Evolutionary conservation across 37 sponge, comb jelly and placozoan species (phyloP).

Genomic region (Aplysina aerophoba): DNA sequence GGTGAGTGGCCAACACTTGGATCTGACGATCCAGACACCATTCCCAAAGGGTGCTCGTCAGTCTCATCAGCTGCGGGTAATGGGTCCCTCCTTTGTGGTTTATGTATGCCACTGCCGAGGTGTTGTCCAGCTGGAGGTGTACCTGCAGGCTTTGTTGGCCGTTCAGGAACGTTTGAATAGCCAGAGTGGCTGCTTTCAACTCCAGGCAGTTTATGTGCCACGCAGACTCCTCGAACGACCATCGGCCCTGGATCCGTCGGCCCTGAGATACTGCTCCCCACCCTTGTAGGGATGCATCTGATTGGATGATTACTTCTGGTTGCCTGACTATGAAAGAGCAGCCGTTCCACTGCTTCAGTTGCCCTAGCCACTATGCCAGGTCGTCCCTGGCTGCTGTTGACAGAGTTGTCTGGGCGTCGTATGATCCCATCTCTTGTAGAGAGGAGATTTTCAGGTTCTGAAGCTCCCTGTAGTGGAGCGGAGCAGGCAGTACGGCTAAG

Average conservation of each 20-base stretch:
- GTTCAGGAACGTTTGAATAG: neutral
- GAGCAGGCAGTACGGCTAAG: conserved; percentile 10
- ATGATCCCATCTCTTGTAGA: neutral
- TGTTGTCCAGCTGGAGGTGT: conserved; percentile 4
- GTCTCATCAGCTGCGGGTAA: too few species aligned
- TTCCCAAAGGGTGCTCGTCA: too few species aligned
- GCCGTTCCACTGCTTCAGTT: conserved; percentile 28
- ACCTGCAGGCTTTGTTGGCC: neutral
- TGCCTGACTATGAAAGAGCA: neutral
- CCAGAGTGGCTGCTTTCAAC: conserved; percentile 17
- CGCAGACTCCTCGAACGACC: conserved; percentile 15
- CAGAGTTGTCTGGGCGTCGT: neutral
- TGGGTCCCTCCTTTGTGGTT: conserved; percentile 31
- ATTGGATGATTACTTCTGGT: neutral
- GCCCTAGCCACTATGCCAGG: neutral
- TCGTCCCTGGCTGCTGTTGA: neutral
- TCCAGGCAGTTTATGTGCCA: conserved; percentile 36
- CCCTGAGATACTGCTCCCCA: conserved; percentile 31
- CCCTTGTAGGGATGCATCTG: conserved; percentile 14
- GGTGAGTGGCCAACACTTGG: too few species aligned
- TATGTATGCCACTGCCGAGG: conserved; percentile 9
- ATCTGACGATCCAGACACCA: too few species aligned
- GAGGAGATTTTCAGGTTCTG: neutral
- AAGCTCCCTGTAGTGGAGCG: neutral
- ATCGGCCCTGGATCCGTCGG: neutral